Percentiles rank a stretch among this genome's conserved stretches.
These are phyloP conservation scores for Rhabdornis inornatus DNA, from an alignment of 2,113 vertebrate genomes.

Conservation along the genomic window DNA sequence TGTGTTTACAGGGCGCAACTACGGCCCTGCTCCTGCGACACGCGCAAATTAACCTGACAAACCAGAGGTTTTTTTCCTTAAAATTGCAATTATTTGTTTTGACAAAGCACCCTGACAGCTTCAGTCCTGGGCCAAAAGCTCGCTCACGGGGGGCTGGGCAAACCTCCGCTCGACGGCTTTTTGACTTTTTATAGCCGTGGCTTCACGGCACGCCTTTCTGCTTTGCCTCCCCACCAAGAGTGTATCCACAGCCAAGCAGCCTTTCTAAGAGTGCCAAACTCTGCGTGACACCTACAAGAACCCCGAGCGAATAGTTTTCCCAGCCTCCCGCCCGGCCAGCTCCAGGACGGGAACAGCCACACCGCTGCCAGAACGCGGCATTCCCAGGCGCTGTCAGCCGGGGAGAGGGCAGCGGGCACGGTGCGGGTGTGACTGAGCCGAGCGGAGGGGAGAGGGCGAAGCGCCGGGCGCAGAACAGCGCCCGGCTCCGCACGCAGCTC, in stretches of 20 bases:
- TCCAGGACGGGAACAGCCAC: rapidly evolving
- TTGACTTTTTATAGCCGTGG: not conserved
- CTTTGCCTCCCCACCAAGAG: not conserved
- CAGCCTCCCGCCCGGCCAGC: not conserved
- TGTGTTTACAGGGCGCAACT: rapidly evolving
- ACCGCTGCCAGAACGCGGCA: not conserved
- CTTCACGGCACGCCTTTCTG: not conserved
- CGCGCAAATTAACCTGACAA: not conserved
- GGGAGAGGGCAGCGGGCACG: not conserved
- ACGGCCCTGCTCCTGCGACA: not conserved
- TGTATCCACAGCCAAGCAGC: not conserved
- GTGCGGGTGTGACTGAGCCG: rapidly evolving
- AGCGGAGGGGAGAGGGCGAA: not conserved
- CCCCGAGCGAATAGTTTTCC: not conserved
- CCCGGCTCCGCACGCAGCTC: not conserved
- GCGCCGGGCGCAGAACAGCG: not conserved
- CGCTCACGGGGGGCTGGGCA: rapidly evolving
- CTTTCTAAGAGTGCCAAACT: not conserved
- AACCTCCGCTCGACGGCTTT: not conserved
- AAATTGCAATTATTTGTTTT: not conserved
- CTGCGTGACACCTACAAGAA: not conserved
- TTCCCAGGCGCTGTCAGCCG: not conserved
- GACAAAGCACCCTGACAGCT: not conserved
- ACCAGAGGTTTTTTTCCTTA: rapidly evolving
- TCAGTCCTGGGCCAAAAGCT: not conserved